These are phyloP conservation scores for Triplophysa rosa DNA, from an alignment of 2,113 vertebrate genomes.

Conservation along the genomic window DNA sequence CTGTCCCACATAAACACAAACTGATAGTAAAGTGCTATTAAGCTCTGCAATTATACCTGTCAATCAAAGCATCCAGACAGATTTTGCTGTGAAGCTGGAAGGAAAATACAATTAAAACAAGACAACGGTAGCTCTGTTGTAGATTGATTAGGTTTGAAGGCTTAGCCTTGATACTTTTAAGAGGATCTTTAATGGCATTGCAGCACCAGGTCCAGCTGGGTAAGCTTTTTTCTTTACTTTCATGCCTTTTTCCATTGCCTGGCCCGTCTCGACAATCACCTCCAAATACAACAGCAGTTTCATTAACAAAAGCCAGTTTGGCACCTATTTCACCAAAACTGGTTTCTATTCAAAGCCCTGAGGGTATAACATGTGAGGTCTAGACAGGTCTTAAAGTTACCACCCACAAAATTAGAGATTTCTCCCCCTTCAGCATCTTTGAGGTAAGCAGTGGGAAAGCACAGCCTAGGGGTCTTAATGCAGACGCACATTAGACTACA, in stretches of 20 bases:
- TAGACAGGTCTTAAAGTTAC: constrained; percentile 49
- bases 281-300: background rate
- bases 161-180: background rate
- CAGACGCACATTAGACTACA: constrained; percentile 22
- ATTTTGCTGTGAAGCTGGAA: background rate
- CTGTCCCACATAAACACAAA: too few species aligned
- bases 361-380: constrained; percentile 38
- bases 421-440: constrained; percentile 25
- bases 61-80: constrained; percentile 7
- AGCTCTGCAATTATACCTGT: constrained; percentile 10
- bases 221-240: background rate
- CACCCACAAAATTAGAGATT: constrained; percentile 13
- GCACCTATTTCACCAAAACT: background rate
- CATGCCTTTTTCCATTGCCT: background rate
- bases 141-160: background rate
- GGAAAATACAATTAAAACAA: background rate
- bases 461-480: background rate
- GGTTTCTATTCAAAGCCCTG: constrained; percentile 29
- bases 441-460: background rate
- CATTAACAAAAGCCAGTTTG: constrained; percentile 33
- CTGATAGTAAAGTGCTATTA: background rate
- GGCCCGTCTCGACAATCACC: background rate
- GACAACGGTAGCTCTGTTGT: background rate
- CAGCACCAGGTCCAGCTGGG: background rate
- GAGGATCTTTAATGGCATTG: background rate